Evolutionary conservation across 1,140 invertebrate species (phyloP).

Genomic region (Dreissena rostriformis): DNA sequence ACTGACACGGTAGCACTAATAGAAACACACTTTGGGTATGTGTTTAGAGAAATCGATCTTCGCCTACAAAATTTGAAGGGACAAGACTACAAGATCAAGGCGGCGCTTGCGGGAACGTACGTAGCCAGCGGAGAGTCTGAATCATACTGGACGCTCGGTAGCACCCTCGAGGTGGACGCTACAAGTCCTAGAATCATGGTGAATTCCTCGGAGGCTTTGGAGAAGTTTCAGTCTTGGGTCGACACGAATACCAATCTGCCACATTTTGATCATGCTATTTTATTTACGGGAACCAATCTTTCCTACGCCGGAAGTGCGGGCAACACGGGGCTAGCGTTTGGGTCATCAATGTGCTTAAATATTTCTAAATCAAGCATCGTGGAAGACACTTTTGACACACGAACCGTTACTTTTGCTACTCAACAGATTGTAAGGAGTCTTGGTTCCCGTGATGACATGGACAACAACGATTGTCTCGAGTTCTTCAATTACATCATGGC

Average conservation of each 20-base stretch:
- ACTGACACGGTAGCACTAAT: constrained; percentile 7
- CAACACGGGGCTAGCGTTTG: constrained; percentile 50
- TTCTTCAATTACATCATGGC: constrained; percentile 68
- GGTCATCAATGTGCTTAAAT: constrained; percentile 49
- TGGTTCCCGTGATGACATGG: constrained; percentile 68
- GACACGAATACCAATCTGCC: constrained; percentile 37
- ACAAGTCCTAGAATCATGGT: constrained; percentile 41
- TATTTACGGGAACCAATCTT: constrained; percentile 54
- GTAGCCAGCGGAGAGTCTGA: constrained; percentile 38
- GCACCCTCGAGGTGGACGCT: constrained; percentile 13
- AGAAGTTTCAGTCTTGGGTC: constrained; percentile 52
- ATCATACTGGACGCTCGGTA: constrained; percentile 41
- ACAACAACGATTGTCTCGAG: constrained; percentile 65
- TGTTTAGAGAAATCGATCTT: constrained; percentile 40
- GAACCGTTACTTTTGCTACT: constrained; percentile 38
- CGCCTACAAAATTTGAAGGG: constrained; percentile 21
- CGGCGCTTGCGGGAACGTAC: constrained; percentile 42
- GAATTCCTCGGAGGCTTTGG: constrained; percentile 48
- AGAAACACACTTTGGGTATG: constrained; percentile 29
- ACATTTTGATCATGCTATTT: constrained; percentile 46
- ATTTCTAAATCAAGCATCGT: constrained; percentile 50
- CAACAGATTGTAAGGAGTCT: constrained; percentile 56
- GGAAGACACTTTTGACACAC: constrained; percentile 45
- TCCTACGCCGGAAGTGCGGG: constrained; percentile 51
- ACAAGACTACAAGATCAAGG: constrained; percentile 15